phyloP scores from a whole-genome alignment of 2,113 vertebrate genomes.

The Pelecanus crispus region DNA sequence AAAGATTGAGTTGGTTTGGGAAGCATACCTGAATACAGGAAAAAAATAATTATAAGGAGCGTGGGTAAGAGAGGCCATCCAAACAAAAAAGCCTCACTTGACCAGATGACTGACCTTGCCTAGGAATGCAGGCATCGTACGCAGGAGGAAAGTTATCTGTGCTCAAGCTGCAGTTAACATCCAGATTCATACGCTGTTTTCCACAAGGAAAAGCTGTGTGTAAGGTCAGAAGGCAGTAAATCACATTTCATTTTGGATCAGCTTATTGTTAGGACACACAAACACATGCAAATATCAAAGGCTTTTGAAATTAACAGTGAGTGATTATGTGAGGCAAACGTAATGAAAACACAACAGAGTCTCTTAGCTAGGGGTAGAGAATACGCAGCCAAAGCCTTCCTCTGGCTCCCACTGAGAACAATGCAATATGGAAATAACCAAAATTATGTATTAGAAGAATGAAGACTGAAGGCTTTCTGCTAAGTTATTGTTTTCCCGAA shows the following conservation, averaged over 20 bases:
- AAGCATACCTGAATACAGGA: neutral
- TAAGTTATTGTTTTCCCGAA: neutral
- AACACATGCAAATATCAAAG: neutral
- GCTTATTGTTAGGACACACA: neutral
- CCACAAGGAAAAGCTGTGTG: neutral
- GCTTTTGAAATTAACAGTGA: slow-evolving; percentile 1
- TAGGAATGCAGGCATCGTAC: neutral
- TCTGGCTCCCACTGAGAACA: neutral
- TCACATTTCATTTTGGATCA: neutral
- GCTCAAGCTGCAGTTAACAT: neutral
- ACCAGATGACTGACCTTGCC: neutral
- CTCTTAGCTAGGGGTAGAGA: neutral
- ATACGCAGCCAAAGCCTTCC: neutral
- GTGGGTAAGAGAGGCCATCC: neutral
- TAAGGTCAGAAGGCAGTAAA: slow-evolving; percentile 7
- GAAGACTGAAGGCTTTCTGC: neutral
- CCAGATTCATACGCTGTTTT: neutral
- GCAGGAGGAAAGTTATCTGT: neutral
- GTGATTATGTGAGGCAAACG: neutral
- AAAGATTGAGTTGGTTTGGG: neutral
- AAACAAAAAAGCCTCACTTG: neutral
- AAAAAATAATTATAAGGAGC: neutral
- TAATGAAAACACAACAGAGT: neutral
- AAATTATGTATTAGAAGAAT: neutral
- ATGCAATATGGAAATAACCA: neutral